Evolutionary conservation across 2,888 invertebrate genomes (phyloP), one percentile per base, ranked within the genome.

Genomic region (Pammene fasciana): DNA sequence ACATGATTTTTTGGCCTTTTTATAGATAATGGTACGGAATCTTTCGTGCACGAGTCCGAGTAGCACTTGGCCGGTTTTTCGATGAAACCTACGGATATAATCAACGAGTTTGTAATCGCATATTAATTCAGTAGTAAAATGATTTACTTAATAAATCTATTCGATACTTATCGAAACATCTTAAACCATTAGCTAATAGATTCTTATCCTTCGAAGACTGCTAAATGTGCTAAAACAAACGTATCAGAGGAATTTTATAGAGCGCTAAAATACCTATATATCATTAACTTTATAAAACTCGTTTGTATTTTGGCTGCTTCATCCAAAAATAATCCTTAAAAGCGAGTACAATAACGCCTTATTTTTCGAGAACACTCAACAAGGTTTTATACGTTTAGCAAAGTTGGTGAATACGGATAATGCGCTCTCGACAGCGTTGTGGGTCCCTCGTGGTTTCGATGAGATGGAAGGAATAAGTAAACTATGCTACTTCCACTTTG

Each of bases 401-500:
- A 61, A 61, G 10, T 34, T 14, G 36, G 36, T 60, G 7, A 10
- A 34, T 60, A 59, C 34, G 46, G 60, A 34, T 46, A 59, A 60
- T 60, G 60, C 26, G 60, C 36, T 48, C 14, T 10, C 46, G 16
- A 60, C 46, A 60, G 59, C 45, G n/a, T 34, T 46, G 45, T 45
- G 34, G 46, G 45, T 46, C 59, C 48, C 48, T 48, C 13, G 46
- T 36, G 46, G 14, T 16, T 5, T 36, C 14, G 36, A 36, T 16
- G 16, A 60, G 60, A 48, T 60, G 60, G 60, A 48, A 14, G 46
- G 60, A 60, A 50, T 38, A 55, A 14, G 38, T 55, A 61, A 43
- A 52, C 50, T 52, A 38, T 50, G 61, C 38, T 50, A 11, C n/a
- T 52, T 41, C 26, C 62, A 62, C 62, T 38, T 52, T 52, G 62